Percentiles rank a stretch among this genome's conserved stretches.
phyloP scores from a whole-genome alignment of 2,113 vertebrate genomes.

The Arothron firmamentum region DNA sequence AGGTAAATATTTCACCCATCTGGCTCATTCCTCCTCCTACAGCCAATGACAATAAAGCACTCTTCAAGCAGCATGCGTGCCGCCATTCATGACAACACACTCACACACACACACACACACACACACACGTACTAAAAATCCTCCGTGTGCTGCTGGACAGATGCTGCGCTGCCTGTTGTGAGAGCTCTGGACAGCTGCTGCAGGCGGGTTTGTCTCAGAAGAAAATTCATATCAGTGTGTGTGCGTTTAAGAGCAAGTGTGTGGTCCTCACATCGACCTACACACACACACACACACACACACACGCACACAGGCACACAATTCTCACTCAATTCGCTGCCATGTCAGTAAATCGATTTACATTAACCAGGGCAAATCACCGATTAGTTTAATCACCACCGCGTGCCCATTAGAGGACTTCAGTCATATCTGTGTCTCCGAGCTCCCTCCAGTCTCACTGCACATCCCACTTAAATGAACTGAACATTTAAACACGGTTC shows the following conservation, averaged over 20 bases:
- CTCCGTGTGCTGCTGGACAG: background rate
- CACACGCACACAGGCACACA: too few species aligned
- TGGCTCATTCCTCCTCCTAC: too few species aligned
- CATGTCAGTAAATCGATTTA: slow-evolving; percentile 18
- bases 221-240: background rate
- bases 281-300: too few species aligned
- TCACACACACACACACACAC: background rate
- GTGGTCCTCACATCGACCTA: background rate
- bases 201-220: slow-evolving; percentile 3
- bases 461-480: background rate
- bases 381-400: slow-evolving; percentile 8
- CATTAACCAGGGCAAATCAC: background rate
- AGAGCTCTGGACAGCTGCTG: slow-evolving; percentile 7
- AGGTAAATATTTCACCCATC: too few species aligned
- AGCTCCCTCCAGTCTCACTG: background rate
- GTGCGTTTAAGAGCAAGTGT: background rate
- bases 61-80: too few species aligned
- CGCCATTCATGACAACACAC: too few species aligned
- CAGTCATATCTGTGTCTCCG: background rate
- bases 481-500: background rate
- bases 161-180: background rate
- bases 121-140: background rate
- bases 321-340: background rate
- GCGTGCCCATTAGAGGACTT: slow-evolving; percentile 9
- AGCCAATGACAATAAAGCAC: too few species aligned